Percentiles rank a stretch among this genome's conserved stretches.
These are phyloP conservation scores for Seriola dumerili DNA, from an alignment of 2,113 vertebrate species.

Conservation along the genomic window DNA sequence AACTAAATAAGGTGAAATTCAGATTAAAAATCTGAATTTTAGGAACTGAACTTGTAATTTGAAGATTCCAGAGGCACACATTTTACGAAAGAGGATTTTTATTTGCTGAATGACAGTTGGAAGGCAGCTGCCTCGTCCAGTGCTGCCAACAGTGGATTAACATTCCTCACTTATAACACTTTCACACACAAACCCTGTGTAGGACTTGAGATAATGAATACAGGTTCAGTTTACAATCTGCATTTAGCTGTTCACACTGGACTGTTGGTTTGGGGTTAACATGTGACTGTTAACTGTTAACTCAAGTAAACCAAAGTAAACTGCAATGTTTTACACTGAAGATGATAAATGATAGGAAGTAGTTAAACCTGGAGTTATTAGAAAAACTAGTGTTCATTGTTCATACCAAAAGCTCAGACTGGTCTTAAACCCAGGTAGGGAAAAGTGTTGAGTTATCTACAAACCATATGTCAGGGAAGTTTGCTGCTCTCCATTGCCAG, in stretches of 20 bases:
- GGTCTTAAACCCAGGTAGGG: not conserved
- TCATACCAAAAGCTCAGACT: not conserved
- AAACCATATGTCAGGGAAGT: not conserved
- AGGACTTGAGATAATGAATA: slow-evolving; percentile 2
- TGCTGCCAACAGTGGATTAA: slow-evolving; percentile 16
- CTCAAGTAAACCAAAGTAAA: not conserved
- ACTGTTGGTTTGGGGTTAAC: not conserved
- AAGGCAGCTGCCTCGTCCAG: slow-evolving; percentile 7
- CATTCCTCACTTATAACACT: slow-evolving; percentile 19
- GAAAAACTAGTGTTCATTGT: not conserved
- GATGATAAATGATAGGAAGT: not conserved
- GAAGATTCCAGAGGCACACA: not conserved
- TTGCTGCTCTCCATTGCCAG: not conserved
- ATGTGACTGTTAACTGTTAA: not conserved
- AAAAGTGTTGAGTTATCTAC: not conserved
- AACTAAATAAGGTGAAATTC: not conserved
- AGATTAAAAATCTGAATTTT: not conserved
- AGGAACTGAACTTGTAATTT: not conserved
- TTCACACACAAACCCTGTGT: not conserved
- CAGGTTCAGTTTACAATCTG: not conserved
- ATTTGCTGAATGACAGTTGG: not conserved
- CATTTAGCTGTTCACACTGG: not conserved
- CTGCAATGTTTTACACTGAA: not conserved
- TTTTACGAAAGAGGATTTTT: not conserved
- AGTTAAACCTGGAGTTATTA: not conserved